phyloP scores from a whole-genome alignment of 37 sponge, comb jelly and placozoan species.

The Diacarnus erythraeanus region DNA sequence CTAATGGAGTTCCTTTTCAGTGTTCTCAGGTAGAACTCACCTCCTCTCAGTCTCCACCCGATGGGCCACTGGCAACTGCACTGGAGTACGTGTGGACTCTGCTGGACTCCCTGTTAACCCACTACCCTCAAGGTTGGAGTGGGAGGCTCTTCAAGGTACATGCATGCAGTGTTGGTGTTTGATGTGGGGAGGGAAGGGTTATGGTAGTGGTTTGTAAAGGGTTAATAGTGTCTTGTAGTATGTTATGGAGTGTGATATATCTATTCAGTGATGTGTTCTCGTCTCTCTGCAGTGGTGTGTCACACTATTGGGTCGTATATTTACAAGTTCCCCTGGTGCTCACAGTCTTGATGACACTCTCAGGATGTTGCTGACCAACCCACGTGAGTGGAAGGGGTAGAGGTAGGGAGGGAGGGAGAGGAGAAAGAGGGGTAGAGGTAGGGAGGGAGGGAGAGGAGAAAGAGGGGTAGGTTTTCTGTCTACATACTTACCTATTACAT shows the following conservation, averaged over 20 bases:
- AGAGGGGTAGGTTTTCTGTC: too few relatives aligned
- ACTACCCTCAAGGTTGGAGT: slow-evolving; percentile 32
- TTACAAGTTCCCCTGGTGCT: not conserved
- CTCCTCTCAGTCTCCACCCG: not conserved
- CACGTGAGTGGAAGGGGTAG: too few relatives aligned
- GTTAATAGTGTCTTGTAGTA: too few relatives aligned
- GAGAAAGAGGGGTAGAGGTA: too few relatives aligned
- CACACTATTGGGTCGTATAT: slow-evolving; percentile 5
- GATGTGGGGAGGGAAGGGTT: too few relatives aligned
- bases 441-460: too few relatives aligned
- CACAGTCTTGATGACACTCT: slow-evolving; percentile 12
- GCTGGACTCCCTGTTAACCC: slow-evolving; percentile 11
- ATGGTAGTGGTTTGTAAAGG: too few relatives aligned
- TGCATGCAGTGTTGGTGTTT: too few relatives aligned
- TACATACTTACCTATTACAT: not conserved
- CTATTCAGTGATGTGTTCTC: too few relatives aligned
- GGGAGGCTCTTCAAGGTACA: slow-evolving; percentile 27
- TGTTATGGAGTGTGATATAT: too few relatives aligned
- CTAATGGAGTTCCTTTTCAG: slow-evolving; percentile 21
- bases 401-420: too few relatives aligned
- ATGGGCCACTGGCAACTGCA: slow-evolving; percentile 6
- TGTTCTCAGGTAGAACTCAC: not conserved
- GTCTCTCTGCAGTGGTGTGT: slow-evolving; percentile 9
- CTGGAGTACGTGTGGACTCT: not conserved
- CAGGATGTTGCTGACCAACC: slow-evolving; percentile 1